Base-by-base conservation (phyloP, 2,797 vertebrate species). In the Gadopsis bispinosus region DNA sequence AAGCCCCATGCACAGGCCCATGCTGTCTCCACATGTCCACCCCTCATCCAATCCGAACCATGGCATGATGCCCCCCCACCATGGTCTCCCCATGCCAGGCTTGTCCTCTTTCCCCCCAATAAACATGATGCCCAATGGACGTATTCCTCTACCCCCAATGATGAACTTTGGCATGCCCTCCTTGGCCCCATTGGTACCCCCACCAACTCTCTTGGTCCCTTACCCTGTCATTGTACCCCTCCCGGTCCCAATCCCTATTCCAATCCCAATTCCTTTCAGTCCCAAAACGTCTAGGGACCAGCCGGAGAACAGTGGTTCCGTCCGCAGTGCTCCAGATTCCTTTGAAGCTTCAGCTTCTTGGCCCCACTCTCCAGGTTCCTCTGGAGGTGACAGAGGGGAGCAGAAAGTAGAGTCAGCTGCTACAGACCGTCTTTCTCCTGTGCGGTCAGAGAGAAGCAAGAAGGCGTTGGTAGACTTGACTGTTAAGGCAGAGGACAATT, bases 101-200 rank as follows among this genome's bases (percentile, higher is more conserved):
- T 91, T 98, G 58, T 93, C 94, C 51, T 94, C 93, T 79, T 99
- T 98, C 71, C 97, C 97, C 5, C 97, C 96, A 0, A 94, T 98
- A 88, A 97, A 97, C 94, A 97, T 99, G 96, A 97, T 99, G 96
- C 97, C 96, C 93, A 97, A 97, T 86, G 97, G 97, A 87, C 97
- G 94, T 85, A 95, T 98, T 89, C 98, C 96, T 37, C 87, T 98
- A 84, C 97, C 98, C 70, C 97, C 96, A 84, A 95, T 99, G 96
- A 97, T 99, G 96, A 99, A 99, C 91, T 98, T 98, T 71, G 97
- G 98, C 82, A 96, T 99, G 95, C 98, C 98, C n/a, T 99, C 98
- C 56, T 95, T 99, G 59, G 96, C 98, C 59, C 98, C 98, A 0
- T 88, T 99, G 88, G 98, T 99, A 89, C 98, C 98, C 78, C 98